Conservation (phyloP, 1,140 invertebrate genomes). For the Papilio glaucus region DNA sequence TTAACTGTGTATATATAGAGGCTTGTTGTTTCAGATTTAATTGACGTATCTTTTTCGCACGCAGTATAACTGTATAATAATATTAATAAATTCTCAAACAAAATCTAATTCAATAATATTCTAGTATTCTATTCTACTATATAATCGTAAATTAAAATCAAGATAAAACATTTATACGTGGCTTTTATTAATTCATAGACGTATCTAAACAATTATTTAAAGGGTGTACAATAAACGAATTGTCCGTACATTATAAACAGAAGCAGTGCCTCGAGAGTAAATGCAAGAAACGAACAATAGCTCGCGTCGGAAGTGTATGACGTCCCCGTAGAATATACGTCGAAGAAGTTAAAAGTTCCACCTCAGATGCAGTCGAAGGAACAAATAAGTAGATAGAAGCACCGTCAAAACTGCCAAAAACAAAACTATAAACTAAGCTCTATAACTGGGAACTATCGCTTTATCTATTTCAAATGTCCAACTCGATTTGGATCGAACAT, state of each 20-base stretch:
- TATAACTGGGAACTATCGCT: constrained; percentile 76
- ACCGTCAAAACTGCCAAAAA: constrained; percentile 83
- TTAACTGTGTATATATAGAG: no score
- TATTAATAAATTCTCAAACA: no score
- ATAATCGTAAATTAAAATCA: no score
- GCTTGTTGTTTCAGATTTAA: no score
- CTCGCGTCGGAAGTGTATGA: constrained; percentile 59
- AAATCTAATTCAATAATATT: no score
- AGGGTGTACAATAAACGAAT: no score
- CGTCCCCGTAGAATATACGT: constrained; percentile 69
- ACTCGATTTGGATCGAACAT: constrained; percentile 72
- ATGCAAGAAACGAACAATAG: constrained; percentile 30
- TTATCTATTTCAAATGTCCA: constrained; percentile 80
- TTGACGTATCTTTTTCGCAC: no score
- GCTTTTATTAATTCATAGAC: no score
- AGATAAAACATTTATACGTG: no score
- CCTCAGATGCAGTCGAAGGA: constrained; percentile 74
- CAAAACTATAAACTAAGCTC: constrained; percentile 84
- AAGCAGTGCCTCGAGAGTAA: neutral
- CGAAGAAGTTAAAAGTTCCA: constrained; percentile 76
- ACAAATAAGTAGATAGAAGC: constrained; percentile 81
- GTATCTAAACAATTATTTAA: no score
- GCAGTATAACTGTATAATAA: no score
- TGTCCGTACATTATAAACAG: neutral
- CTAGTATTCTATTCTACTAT: no score